Percentiles rank a stretch among this genome's conserved stretches.
These are phyloP conservation scores for Sinonovacula constricta DNA, from an alignment of 1,140 invertebrate genomes.

Conservation along the genomic window DNA sequence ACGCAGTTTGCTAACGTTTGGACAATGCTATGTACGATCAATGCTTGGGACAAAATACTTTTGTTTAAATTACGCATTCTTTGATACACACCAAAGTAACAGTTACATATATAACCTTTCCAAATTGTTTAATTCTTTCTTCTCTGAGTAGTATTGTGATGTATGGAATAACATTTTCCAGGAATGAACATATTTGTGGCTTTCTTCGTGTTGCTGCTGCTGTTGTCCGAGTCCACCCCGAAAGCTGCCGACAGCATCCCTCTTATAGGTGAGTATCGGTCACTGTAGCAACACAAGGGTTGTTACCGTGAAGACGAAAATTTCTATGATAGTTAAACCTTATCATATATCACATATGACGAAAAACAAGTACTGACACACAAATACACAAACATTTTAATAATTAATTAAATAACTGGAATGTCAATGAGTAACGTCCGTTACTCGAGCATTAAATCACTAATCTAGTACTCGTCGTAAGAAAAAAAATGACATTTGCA, in stretches of 20 bases:
- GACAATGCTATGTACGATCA: neutral
- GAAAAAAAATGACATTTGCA: no score
- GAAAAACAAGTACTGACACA: no score
- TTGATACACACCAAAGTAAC: neutral
- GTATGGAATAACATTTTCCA: conserved; percentile 63
- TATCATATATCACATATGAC: no score
- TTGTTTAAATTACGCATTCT: neutral
- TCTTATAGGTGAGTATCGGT: no score
- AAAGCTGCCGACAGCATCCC: conserved; percentile 77
- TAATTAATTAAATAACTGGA: no score
- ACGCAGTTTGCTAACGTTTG: neutral
- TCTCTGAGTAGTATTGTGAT: neutral
- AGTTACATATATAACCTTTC: neutral
- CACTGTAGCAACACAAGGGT: no score
- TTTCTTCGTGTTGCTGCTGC: conserved; percentile 76
- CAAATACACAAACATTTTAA: no score
- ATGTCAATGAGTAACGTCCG: no score
- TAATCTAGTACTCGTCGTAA: no score
- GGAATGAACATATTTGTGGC: conserved; percentile 79
- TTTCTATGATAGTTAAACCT: no score
- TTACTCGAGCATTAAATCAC: no score
- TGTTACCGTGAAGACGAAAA: no score
- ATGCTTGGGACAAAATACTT: neutral
- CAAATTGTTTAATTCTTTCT: neutral
- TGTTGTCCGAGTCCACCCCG: conserved; percentile 77